Conservation (phyloP, 2,113 vertebrate species). For the Cryptotis parvus region DNA sequence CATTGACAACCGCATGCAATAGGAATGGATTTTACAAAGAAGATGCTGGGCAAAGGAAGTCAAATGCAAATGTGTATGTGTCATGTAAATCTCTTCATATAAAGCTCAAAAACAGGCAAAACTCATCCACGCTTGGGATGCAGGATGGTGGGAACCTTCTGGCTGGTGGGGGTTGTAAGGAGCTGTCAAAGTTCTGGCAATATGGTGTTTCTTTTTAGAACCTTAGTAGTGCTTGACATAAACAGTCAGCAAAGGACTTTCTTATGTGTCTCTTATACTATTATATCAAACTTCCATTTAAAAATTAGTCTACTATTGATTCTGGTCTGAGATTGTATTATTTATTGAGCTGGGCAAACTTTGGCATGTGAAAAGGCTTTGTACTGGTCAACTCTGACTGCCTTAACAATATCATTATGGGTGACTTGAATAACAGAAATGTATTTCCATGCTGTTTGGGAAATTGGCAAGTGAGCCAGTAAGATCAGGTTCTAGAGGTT, state of each 20-base stretch:
- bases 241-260: neutral
- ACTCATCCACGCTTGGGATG: neutral
- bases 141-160: neutral
- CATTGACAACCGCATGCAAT: slow-evolving; percentile 7
- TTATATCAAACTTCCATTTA: neutral
- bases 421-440: neutral
- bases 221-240: neutral
- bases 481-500: neutral
- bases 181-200: neutral
- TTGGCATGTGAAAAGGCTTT: too few species aligned
- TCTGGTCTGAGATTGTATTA: too few species aligned
- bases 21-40: neutral
- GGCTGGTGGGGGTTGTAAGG: neutral
- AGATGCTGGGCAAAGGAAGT: slow-evolving; percentile 22
- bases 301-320: neutral
- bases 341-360: too few species aligned
- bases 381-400: neutral
- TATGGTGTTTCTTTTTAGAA: neutral
- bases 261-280: neutral
- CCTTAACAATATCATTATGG: neutral
- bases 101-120: neutral
- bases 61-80: neutral
- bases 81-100: neutral
- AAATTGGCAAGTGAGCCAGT: neutral
- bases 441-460: neutral